phyloP scores from a whole-genome alignment of 2,113 vertebrate genomes.

The Microcebus tavaratra region DNA sequence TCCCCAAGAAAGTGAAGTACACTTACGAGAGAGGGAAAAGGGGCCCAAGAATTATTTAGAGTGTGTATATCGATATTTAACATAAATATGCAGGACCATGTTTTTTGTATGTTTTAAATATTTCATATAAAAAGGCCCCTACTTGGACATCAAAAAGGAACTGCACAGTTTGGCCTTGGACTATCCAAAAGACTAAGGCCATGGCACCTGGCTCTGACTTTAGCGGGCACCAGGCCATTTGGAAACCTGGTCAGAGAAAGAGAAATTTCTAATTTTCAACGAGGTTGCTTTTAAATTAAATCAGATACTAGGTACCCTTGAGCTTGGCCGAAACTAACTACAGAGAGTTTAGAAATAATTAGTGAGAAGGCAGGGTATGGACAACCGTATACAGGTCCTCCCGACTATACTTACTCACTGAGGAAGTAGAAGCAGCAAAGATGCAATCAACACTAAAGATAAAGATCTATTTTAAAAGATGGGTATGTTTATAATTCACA shows the following conservation, averaged over 20 bases:
- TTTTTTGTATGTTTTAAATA: neutral
- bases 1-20: neutral
- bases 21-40: neutral
- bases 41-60: neutral
- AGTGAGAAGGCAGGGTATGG: neutral
- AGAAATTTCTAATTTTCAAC: neutral
- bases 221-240: neutral
- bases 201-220: neutral
- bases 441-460: slow-evolving; percentile 53
- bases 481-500: slow-evolving; percentile 59
- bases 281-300: neutral
- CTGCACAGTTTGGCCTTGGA: neutral
- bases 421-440: slow-evolving; percentile 42
- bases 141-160: neutral
- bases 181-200: neutral
- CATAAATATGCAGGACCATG: neutral
- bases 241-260: neutral
- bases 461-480: slow-evolving; percentile 64
- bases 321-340: neutral
- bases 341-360: neutral
- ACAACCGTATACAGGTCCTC: neutral
- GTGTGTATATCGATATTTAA: neutral
- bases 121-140: neutral
- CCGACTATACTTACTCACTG: neutral
- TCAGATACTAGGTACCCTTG: neutral